Evolutionary conservation across 2,797 vertebrate species (phyloP), one percentile per base, ranked within the genome.

Genomic region (Merluccius polli): DNA sequence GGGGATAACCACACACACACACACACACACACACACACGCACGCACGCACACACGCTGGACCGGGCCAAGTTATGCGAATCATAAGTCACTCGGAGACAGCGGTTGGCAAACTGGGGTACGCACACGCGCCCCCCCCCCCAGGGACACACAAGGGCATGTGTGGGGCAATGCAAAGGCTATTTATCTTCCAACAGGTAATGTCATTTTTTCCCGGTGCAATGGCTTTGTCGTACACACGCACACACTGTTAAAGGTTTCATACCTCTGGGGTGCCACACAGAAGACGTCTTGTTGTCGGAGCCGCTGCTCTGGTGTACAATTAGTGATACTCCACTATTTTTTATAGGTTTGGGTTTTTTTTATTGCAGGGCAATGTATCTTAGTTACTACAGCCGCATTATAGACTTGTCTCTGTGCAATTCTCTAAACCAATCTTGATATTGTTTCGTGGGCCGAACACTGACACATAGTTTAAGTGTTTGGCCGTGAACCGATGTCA

Each of bases 101-200:
- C 48, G 48, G 48, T n/a, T 52, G 48, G 48, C 48, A 7, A 52
- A 52, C 48, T 52, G 48, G 48, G 48, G 7, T 52, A 52, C 7
- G 48, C 48, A 8, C 21, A 8, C 18, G n/a, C n/a, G n/a, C 48
- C 48, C 6, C 48, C 48, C 18, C 21, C 5, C 48, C 48, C 2
- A 21, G 48, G 48, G 48, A 52, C 48, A 7, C 48, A 52, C 48
- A n/a, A n/a, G 48, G 48, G 48, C 18, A 52, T 21, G 18, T n/a
- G 48, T 52, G 48, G 48, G 48, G 48, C 48, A 52, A 52, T 21
- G 11, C 48, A n/a, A n/a, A 21, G 48, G 48, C 48, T 5, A 52
- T 52, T 52, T 52, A 52, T 52, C 48, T 52, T 52, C 48, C 48
- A 52, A 52, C 48, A 52, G 48, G 48, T 52, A 44, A 72, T 44